Base-by-base conservation (phyloP, 2,888 invertebrate species). In the Amiota mariae region DNA sequence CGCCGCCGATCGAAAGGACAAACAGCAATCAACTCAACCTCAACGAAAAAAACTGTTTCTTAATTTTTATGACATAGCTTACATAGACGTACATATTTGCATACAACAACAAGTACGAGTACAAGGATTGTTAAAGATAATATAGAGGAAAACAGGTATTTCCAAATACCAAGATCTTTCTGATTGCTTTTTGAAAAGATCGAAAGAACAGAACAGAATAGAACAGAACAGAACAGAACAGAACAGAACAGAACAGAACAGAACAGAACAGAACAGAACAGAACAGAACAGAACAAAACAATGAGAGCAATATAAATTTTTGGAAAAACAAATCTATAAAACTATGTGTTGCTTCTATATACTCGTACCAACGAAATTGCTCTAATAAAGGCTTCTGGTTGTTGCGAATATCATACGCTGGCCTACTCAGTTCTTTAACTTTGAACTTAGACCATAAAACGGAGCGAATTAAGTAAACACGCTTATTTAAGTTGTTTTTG, bases 351-450 rank as follows among this genome's bases (percentile, higher is more conserved):
- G n/a, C n/a, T n/a, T n/a, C n/a, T n/a, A n/a, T n/a, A n/a, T n/a
- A n/a, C n/a, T n/a, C n/a, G n/a, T n/a, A n/a, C 36, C 36, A 6
- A 36, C 2, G 8, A 36, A 20, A 3, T 10, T 11, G 20, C 4
- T 8, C 20, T 15, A 59, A 59, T 54, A 54, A 54, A 15, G 54
- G 59, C 59, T 59, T 59, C 59, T 59, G 59, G 59, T 59, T 20
- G 1, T 36, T 36, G 20, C 59, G 18, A 59, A 18, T 59, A 18
- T 20, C 18, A 59, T 15, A 20, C 3, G 15, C 2, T 20, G 59
- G 20, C 24, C 20, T 15, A 15, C 10, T 4, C 59, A 59, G 15
- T 20, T 8, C 3, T 59, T 59, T 20, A 59, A 18, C 36, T 36
- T 36, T 36, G 36, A 36, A 36, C 6, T 36, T 36, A 36, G 20